phyloP scores from a whole-genome alignment of 2,113 vertebrate genomes.

The Bolborhynchus lineola region DNA sequence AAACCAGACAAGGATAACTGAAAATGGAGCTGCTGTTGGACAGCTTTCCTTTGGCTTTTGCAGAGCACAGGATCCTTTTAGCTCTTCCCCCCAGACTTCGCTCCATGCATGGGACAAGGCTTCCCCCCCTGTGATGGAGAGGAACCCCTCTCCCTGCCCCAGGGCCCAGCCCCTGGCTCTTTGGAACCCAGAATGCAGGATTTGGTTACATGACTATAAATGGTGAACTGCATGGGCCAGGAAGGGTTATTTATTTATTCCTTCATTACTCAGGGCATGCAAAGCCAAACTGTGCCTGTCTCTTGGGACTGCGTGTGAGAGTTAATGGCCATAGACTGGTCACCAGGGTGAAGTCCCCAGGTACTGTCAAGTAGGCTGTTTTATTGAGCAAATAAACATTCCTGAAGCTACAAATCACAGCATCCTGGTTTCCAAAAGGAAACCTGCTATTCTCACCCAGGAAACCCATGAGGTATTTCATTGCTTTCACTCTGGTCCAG shows the following conservation, averaged over 20 bases:
- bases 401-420: background rate
- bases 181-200: background rate
- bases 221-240: background rate
- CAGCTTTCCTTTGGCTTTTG: background rate
- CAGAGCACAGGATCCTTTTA: background rate
- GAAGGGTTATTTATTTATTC: conserved; percentile 33
- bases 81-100: background rate
- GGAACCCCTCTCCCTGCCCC: background rate
- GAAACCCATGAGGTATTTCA: background rate
- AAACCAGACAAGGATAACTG: background rate
- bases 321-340: background rate
- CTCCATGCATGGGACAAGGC: background rate
- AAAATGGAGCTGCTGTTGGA: background rate
- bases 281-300: background rate
- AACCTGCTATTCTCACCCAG: background rate
- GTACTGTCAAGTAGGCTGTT: background rate
- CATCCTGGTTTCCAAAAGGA: background rate
- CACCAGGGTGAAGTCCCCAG: background rate
- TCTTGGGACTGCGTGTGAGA: background rate
- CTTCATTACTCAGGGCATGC: background rate
- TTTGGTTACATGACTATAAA: conserved; percentile 31
- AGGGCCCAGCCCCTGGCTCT: background rate
- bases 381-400: background rate
- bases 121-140: background rate
- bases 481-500: background rate